Evolutionary conservation across 2,797 vertebrate genomes (phyloP), one percentile per base, ranked within the genome.

Genomic region (Pantherophis alleghaniensis): DNA sequence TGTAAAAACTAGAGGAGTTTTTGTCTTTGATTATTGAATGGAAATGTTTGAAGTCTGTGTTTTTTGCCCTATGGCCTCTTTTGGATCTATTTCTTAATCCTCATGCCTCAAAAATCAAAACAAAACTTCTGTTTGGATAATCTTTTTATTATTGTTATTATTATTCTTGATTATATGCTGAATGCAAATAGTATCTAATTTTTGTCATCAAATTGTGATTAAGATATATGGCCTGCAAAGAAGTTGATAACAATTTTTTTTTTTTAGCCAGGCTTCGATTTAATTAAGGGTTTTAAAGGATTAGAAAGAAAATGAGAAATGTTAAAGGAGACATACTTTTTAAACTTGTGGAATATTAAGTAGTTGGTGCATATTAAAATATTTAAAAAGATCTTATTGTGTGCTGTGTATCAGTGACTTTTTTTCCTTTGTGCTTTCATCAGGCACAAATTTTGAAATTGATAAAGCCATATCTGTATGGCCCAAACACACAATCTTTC

Each of bases 51-150:
- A 97, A 97, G 97, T 96, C 57, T 95, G 63, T 96, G 96, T 97
- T 96, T 96, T 97, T 96, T 96, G 95, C 95, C 96, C 94, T 92
- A 96, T 96, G 96, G 96, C 95, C 94, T 94, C 95, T 93, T 94
- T 97, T 96, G 94, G 95, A 97, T 97, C 96, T 97, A 94, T 92
- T 97, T 97, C 96, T 93, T 96, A 97, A 97, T 96, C 95, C 96
- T 88, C 95, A 94, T 92, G 93, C 95, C 88, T 94, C 87, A 95
- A 95, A 95, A 96, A 96, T 96, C 95, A 94, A 89, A 95, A 96
- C 42, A 95, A 96, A 97, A 95, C 94, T 93, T 96, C 95, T 96
- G 94, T 93, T 97, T 97, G 93, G 47, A 92, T 94, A 95, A 97
- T 97, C 94, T 95, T 95, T 96, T 92, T 95, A 92, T 83, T 83